phyloP scores from a whole-genome alignment of 2,888 invertebrate genomes.

The Melinaea marsaeus region DNA sequence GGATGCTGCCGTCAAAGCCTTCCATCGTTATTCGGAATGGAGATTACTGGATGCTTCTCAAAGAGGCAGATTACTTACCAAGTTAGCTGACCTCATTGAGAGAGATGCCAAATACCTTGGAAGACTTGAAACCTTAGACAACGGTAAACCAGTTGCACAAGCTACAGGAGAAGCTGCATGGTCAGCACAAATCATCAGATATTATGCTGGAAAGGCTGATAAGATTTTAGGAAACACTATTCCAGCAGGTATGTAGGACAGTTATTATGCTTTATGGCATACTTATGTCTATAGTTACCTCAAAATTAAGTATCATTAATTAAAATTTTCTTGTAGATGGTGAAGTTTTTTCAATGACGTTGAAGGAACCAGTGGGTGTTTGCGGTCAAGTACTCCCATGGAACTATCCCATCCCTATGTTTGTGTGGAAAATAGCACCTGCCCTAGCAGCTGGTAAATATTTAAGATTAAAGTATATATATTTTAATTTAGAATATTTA shows the following conservation, averaged over 20 bases:
- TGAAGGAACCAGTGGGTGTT: slow-evolving; percentile 92
- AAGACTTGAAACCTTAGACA: slow-evolving; percentile 95
- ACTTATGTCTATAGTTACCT: not conserved
- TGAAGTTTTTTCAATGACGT: slow-evolving; percentile 86
- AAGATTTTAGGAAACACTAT: slow-evolving; percentile 89
- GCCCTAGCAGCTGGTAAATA: slow-evolving; percentile 81
- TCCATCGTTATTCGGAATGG: slow-evolving; percentile 85
- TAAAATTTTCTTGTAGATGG: slow-evolving; percentile 78
- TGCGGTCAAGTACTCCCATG: slow-evolving; percentile 96
- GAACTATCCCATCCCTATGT: slow-evolving; percentile 96
- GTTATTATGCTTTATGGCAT: not conserved
- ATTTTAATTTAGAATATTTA: too few relatives aligned
- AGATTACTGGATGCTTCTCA: slow-evolving; percentile 88
- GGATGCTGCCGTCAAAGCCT: slow-evolving; percentile 87
- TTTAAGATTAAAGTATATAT: not conserved
- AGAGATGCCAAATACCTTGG: slow-evolving; percentile 86
- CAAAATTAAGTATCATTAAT: not conserved
- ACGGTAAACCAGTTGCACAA: slow-evolving; percentile 91
- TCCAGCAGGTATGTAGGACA: slow-evolving; percentile 73
- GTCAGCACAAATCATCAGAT: slow-evolving; percentile 82
- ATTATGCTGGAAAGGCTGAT: slow-evolving; percentile 95
- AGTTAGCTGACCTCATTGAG: slow-evolving; percentile 87
- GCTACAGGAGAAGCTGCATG: slow-evolving; percentile 83
- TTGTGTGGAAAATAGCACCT: slow-evolving; percentile 94
- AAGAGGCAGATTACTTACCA: slow-evolving; percentile 83